These are phyloP conservation scores for Nebria salina DNA, from an alignment of 2,888 invertebrate species.

Conservation along the genomic window DNA sequence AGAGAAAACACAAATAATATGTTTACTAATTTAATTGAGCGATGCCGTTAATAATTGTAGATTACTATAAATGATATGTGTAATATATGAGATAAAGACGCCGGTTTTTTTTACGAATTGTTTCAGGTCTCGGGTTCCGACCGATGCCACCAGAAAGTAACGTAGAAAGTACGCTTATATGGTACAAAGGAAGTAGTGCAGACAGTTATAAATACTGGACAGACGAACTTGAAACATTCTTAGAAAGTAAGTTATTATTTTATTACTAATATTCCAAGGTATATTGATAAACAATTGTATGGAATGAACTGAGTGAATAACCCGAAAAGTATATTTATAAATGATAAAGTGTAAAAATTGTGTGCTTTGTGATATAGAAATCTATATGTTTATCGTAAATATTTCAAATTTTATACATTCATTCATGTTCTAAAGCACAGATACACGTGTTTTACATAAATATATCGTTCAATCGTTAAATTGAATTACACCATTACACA, in stretches of 20 bases:
- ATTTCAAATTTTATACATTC: no score
- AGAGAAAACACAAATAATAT: neutral
- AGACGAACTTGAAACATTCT: slow-evolving; percentile 77
- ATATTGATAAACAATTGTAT: no score
- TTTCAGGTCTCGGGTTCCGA: slow-evolving; percentile 91
- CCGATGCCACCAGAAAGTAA: slow-evolving; percentile 93
- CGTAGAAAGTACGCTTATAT: slow-evolving; percentile 95
- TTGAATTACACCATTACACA: no score
- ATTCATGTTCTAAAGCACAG: no score
- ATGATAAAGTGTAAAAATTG: no score
- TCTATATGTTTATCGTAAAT: no score
- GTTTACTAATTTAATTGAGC: neutral
- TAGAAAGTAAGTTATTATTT: slow-evolving; percentile 72
- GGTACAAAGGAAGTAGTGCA: slow-evolving; percentile 84
- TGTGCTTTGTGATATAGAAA: no score
- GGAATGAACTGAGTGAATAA: no score
- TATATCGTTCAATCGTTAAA: no score
- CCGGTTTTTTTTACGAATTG: slow-evolving; percentile 12
- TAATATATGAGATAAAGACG: neutral
- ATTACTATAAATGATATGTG: neutral
- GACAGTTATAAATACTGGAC: slow-evolving; percentile 86
- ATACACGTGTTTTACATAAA: no score
- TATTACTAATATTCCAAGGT: neutral
- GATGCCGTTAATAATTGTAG: neutral
- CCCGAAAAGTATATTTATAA: no score